phyloP scores from a whole-genome alignment of 2,797 vertebrate species.

The Melanotaenia nigrans region DNA sequence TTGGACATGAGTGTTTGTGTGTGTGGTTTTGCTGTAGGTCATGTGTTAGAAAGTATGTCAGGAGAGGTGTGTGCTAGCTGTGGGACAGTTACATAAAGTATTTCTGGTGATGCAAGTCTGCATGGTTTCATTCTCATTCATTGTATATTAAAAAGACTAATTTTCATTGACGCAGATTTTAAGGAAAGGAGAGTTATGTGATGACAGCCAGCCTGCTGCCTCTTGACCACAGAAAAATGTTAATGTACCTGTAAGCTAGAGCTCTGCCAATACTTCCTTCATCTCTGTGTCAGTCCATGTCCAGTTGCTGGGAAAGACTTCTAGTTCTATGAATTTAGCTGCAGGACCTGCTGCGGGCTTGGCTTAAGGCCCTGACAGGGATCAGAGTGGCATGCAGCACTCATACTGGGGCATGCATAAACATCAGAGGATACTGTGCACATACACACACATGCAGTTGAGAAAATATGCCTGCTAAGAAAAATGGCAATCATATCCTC shows the following conservation, averaged over 20 bases:
- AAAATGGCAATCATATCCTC: constrained; percentile 42
- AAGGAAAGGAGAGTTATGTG: constrained; percentile 27
- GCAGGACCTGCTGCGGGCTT: constrained; percentile 75
- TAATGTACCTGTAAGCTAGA: constrained; percentile 54
- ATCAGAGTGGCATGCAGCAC: constrained; percentile 61
- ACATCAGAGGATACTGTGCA: constrained; percentile 14
- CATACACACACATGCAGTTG: constrained; percentile 5
- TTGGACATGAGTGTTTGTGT: constrained; percentile 26
- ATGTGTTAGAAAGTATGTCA: constrained; percentile 40
- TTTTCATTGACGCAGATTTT: constrained; percentile 34
- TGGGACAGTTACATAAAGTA: constrained; percentile 19
- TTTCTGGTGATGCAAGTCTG: constrained; percentile 31
- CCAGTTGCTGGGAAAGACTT: constrained; percentile 57
- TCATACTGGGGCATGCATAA: constrained; percentile 19
- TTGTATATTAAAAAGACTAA: constrained; percentile 24
- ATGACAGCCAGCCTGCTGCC: constrained; percentile 65
- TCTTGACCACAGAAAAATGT: constrained; percentile 56
- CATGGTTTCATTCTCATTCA: constrained; percentile 17
- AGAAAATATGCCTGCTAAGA: constrained; percentile 35
- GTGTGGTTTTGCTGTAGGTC: constrained; percentile 22
- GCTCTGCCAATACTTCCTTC: constrained; percentile 44
- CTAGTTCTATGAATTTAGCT: constrained; percentile 64
- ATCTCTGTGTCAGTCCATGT: constrained; percentile 55
- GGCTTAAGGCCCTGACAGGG: constrained; percentile 71
- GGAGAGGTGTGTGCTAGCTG: constrained; percentile 16